Conservation (phyloP, 2,888 invertebrate genomes). For the Drosophila neonasuta region DNA sequence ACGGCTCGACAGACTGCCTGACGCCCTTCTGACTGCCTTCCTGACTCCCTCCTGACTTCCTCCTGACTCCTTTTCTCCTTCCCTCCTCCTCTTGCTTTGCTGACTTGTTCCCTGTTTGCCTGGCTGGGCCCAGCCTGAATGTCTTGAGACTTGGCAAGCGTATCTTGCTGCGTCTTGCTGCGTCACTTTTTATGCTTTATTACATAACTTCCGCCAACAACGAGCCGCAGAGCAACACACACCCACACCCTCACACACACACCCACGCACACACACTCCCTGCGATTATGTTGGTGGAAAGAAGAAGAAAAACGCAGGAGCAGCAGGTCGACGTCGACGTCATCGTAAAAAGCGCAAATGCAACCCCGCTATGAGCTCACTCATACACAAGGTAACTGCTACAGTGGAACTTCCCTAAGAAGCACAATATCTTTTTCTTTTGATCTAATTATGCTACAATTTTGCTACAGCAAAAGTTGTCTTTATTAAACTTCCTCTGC, state of each 20-base stretch:
- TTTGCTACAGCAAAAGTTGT: not conserved
- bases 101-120: not conserved
- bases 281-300: conserved; percentile 20
- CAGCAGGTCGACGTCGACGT: conserved; percentile 22
- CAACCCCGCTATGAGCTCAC: conserved; percentile 25
- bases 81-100: not conserved
- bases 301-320: conserved; percentile 18
- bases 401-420: not conserved
- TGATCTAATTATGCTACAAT: not conserved
- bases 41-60: not conserved
- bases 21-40: not conserved
- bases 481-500: not conserved
- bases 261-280: conserved; percentile 11
- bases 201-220: conserved; percentile 70
- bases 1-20: not conserved
- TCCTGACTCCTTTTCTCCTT: not conserved
- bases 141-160: conserved; percentile 38
- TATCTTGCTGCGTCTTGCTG: conserved; percentile 55
- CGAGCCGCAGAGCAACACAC: conserved; percentile 39
- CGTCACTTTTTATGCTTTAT: conserved; percentile 78
- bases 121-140: conserved; percentile 15
- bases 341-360: conserved; percentile 46
- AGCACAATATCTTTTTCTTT: not conserved
- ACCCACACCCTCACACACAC: conserved; percentile 13
- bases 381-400: conserved; percentile 20